Conservation (phyloP, 2,888 invertebrate species). For the Lasioglossum morio region DNA sequence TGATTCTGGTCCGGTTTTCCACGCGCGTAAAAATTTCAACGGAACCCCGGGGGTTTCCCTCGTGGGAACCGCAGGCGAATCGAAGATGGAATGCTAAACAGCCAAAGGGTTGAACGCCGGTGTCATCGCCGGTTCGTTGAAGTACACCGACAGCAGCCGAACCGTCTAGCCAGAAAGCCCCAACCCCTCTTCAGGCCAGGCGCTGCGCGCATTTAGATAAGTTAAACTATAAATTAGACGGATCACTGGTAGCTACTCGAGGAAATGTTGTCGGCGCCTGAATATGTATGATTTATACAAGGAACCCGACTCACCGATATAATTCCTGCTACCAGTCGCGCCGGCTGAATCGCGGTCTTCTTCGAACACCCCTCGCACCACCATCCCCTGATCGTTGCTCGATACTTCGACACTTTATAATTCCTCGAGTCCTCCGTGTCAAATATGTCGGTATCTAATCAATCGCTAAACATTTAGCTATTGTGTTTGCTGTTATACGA, state of each 20-base stretch:
- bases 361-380: constrained; percentile 14
- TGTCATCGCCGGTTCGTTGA: constrained; percentile 73
- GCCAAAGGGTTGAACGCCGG: constrained; percentile 81
- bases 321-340: constrained; percentile 68
- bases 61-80: constrained; percentile 73
- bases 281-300: constrained; percentile 83
- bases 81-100: constrained; percentile 84
- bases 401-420: not conserved
- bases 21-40: constrained; percentile 47
- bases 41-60: constrained; percentile 27
- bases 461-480: too few relatives aligned
- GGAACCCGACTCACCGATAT: constrained; percentile 80
- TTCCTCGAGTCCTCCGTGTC: not conserved
- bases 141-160: constrained; percentile 62
- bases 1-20: constrained; percentile 31
- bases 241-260: constrained; percentile 83
- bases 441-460: too few relatives aligned
- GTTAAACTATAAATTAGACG: constrained; percentile 84
- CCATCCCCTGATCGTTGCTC: constrained; percentile 33
- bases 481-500: too few relatives aligned
- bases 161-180: constrained; percentile 57
- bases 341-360: constrained; percentile 48
- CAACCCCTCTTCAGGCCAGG: constrained; percentile 73
- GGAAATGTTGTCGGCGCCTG: constrained; percentile 82
- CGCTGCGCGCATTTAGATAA: constrained; percentile 83